Conservation (phyloP, 2,797 vertebrate genomes). For the Choloepus didactylus region DNA sequence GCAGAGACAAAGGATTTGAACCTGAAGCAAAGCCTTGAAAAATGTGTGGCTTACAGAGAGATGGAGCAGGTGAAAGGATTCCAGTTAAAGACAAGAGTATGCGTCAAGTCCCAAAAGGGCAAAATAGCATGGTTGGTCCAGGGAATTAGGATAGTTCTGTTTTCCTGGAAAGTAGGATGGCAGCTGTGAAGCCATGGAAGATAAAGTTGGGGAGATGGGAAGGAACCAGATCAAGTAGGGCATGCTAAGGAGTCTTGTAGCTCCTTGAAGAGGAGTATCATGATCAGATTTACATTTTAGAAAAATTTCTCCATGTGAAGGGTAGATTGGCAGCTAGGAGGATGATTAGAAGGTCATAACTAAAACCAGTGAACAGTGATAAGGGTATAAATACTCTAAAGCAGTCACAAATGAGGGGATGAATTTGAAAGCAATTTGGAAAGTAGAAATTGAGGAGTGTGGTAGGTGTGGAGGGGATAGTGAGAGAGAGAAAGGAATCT, state of each 20-base stretch:
- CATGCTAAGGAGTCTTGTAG: background rate
- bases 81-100: background rate
- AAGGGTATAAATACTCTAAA: background rate
- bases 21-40: background rate
- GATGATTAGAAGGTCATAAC: background rate
- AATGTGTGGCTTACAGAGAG: background rate
- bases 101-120: background rate
- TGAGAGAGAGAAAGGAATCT: background rate
- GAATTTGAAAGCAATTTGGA: background rate
- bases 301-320: background rate
- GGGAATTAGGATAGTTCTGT: background rate
- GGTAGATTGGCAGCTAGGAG: background rate
- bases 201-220: background rate
- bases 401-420: background rate
- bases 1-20: background rate
- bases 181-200: background rate
- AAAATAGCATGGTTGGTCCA: background rate
- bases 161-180: background rate
- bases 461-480: background rate
- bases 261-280: background rate
- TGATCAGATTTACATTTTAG: background rate
- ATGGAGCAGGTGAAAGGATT: background rate
- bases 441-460: constrained; percentile 15
- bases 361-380: background rate
- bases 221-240: background rate